Conservation (phyloP, 2,113 vertebrate species). For the Salvelinus sp. region DNA sequence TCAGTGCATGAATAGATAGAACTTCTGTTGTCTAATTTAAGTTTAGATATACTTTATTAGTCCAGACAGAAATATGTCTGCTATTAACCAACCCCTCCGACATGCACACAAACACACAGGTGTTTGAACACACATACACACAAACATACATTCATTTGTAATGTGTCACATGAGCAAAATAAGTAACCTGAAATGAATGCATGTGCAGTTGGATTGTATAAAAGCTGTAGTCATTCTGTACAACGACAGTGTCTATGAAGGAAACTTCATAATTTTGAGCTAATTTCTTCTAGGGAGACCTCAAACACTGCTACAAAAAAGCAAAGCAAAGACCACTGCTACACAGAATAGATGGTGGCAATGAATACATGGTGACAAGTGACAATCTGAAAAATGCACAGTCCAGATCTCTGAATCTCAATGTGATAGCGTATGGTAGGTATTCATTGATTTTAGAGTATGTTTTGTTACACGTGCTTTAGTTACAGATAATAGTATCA, state of each 20-base stretch:
- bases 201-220: not conserved
- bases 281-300: constrained; percentile 44
- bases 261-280: not conserved
- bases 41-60: not conserved
- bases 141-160: not conserved
- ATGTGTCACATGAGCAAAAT: not conserved
- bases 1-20: not conserved
- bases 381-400: constrained; percentile 49
- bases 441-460: too few species aligned
- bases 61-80: too few species aligned
- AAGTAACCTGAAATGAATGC: not conserved
- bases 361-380: constrained; percentile 57
- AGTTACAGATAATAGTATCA: not conserved
- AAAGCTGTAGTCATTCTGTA: not conserved
- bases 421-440: constrained; percentile 70
- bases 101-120: too few species aligned
- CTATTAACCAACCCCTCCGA: not conserved
- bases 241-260: not conserved
- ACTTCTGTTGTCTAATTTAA: not conserved
- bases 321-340: constrained; percentile 45
- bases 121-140: too few species aligned
- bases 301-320: constrained; percentile 48
- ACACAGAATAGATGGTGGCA: constrained; percentile 41
- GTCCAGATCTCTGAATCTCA: constrained; percentile 51
- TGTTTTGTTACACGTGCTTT: too few species aligned